Evolutionary conservation across 1,140 invertebrate genomes (phyloP), one percentile per base, ranked within the genome.

Genomic region (Gryon sp.): DNA sequence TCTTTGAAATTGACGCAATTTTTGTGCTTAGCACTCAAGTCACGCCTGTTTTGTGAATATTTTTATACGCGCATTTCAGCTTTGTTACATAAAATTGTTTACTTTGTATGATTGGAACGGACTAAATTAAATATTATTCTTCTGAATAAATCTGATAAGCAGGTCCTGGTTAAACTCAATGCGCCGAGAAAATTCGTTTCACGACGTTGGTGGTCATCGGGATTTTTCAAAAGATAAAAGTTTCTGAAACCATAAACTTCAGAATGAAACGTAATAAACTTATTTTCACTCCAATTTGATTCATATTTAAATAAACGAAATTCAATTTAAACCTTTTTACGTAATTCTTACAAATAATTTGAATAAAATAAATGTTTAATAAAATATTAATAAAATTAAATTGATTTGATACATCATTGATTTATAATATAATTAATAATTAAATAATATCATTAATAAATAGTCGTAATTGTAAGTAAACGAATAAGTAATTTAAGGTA

Each of bases 21-120:
- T n/a, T n/a, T n/a, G n/a, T n/a, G n/a, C n/a, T n/a, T n/a, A n/a
- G n/a, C n/a, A 62, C 4, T 8, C 45, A 6, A 62, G 59, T 50
- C 59, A 50, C 24, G 45, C 34, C 40, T 24, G 22, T 18, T 45
- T 50, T 50, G 59, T 20, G 30, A 62, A 62, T 62, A 62, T 62
- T 62, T n/a, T n/a, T n/a, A n/a, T n/a, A n/a, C n/a, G n/a, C n/a
- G n/a, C n/a, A n/a, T n/a, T n/a, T n/a, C n/a, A n/a, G n/a, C n/a
- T n/a, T n/a, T n/a, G n/a, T n/a, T n/a, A n/a, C n/a, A n/a, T n/a
- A n/a, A n/a, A n/a, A n/a, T n/a, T n/a, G n/a, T n/a, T n/a, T 59
- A 45, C 19, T 38, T 48, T 48, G 20, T 63, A 22, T 28, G 57
- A 62, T 38, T 34, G 14, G 38, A 12, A 20, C 19, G 24, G 43